Percentiles rank a stretch among this genome's conserved stretches.
Conservation (phyloP, 2,888 invertebrate species). For the Mythimna loreyi region DNA sequence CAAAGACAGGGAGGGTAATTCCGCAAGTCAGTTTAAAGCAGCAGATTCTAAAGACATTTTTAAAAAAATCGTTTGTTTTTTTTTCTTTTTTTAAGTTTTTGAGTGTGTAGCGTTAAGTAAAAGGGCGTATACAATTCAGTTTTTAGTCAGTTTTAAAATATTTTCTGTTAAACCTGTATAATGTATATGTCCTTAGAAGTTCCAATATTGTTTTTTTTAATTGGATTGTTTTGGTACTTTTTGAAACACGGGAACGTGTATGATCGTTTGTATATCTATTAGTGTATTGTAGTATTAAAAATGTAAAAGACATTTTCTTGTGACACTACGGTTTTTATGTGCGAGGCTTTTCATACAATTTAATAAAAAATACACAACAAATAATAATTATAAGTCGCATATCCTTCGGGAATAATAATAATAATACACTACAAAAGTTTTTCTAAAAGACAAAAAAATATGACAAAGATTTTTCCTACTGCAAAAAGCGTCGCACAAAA, state of each 20-base stretch:
- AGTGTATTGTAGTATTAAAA: slow-evolving; percentile 75
- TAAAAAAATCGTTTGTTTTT: slow-evolving; percentile 77
- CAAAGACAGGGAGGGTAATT: slow-evolving; percentile 52
- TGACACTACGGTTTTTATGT: slow-evolving; percentile 70
- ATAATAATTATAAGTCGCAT: background rate
- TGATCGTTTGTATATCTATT: slow-evolving; percentile 72
- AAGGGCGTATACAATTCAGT: slow-evolving; percentile 55
- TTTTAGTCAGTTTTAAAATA: slow-evolving; percentile 49
- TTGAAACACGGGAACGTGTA: slow-evolving; percentile 74
- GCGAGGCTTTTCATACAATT: slow-evolving; percentile 43
- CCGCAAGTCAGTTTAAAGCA: slow-evolving; percentile 79
- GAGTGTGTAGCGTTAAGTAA: slow-evolving; percentile 80
- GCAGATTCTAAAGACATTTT: slow-evolving; percentile 88
- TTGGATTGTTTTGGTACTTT: slow-evolving; percentile 75
- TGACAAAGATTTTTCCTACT: background rate
- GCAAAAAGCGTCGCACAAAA: slow-evolving; percentile 47
- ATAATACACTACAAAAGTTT: background rate
- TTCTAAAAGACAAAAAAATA: background rate
- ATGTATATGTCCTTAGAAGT: slow-evolving; percentile 50
- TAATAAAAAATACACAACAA: background rate
- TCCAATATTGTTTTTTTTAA: slow-evolving; percentile 63
- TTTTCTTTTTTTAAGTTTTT: slow-evolving; percentile 73
- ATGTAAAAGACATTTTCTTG: slow-evolving; percentile 89
- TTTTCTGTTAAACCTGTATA: slow-evolving; percentile 11
- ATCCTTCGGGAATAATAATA: background rate